These are phyloP conservation scores for Drosophila testacea DNA, from an alignment of 2,888 invertebrate genomes.

Conservation along the genomic window DNA sequence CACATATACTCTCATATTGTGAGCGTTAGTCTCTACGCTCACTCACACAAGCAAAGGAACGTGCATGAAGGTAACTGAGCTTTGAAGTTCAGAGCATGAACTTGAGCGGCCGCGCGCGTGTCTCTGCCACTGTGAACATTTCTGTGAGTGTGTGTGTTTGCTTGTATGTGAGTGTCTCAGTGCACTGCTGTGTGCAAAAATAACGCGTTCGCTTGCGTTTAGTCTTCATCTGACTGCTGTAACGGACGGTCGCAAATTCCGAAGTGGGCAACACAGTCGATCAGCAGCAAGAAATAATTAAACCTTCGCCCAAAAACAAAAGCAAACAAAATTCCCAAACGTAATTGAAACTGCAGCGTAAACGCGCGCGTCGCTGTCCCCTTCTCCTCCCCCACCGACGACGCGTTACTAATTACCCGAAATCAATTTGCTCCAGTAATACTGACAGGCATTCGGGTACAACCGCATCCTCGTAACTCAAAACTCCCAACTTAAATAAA, in stretches of 20 bases:
- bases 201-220: constrained; percentile 74
- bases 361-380: constrained; percentile 52
- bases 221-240: constrained; percentile 80
- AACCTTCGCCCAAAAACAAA: constrained; percentile 57
- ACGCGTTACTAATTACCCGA: constrained; percentile 55
- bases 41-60: constrained; percentile 23
- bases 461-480: constrained; percentile 17
- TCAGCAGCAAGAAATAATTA: constrained; percentile 51
- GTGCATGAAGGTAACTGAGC: constrained; percentile 74
- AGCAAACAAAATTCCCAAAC: constrained; percentile 47
- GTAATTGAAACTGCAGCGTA: constrained; percentile 54
- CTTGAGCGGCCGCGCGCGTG: constrained; percentile 73
- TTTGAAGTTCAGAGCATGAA: constrained; percentile 79
- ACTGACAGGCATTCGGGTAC: constrained; percentile 20
- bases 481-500: constrained; percentile 17
- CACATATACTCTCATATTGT: constrained; percentile 9
- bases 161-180: constrained; percentile 44
- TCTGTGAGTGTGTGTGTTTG: constrained; percentile 6
- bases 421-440: constrained; percentile 48
- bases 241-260: constrained; percentile 77
- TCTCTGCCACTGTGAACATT: constrained; percentile 45
- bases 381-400: constrained; percentile 18
- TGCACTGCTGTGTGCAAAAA: constrained; percentile 77
- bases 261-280: constrained; percentile 43
- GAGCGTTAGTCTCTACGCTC: constrained; percentile 21